These are phyloP conservation scores for Mechanitis messenoides DNA, from an alignment of 2,888 invertebrate species.

Conservation along the genomic window DNA sequence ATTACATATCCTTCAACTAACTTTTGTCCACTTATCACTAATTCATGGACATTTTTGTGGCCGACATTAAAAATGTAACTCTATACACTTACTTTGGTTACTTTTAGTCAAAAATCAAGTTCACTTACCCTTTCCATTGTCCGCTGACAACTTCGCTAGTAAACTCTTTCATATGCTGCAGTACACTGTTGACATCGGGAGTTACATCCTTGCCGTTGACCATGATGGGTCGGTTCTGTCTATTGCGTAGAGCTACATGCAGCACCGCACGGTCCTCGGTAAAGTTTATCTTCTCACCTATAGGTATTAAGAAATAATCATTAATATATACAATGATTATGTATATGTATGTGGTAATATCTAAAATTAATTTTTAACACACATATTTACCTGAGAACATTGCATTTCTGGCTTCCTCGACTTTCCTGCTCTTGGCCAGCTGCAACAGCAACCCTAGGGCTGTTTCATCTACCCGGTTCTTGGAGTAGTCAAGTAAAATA, in stretches of 20 bases:
- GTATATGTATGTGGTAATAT: too few relatives aligned
- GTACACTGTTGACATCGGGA: constrained; percentile 92
- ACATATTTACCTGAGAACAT: constrained; percentile 82
- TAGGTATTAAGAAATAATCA: neutral
- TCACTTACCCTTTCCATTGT: constrained; percentile 79
- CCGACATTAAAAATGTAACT: too few relatives aligned
- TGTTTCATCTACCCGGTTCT: constrained; percentile 92
- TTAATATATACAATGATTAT: neutral
- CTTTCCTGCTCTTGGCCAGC: constrained; percentile 87
- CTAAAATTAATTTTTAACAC: too few relatives aligned
- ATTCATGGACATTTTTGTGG: too few relatives aligned
- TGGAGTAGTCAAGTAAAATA: constrained; percentile 96
- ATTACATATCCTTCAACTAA: too few relatives aligned
- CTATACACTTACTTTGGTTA: too few relatives aligned
- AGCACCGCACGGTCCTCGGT: constrained; percentile 97
- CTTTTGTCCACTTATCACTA: too few relatives aligned
- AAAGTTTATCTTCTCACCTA: constrained; percentile 97
- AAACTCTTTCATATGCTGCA: constrained; percentile 97
- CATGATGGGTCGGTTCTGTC: constrained; percentile 84
- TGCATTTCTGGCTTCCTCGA: constrained; percentile 90
- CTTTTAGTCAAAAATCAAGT: neutral
- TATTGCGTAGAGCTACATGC: constrained; percentile 95
- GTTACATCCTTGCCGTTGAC: constrained; percentile 87
- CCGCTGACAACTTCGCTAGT: constrained; percentile 84
- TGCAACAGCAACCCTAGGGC: constrained; percentile 85